Evolutionary conservation across 2,888 invertebrate species (phyloP).

Genomic region (Icerya purchasi): DNA sequence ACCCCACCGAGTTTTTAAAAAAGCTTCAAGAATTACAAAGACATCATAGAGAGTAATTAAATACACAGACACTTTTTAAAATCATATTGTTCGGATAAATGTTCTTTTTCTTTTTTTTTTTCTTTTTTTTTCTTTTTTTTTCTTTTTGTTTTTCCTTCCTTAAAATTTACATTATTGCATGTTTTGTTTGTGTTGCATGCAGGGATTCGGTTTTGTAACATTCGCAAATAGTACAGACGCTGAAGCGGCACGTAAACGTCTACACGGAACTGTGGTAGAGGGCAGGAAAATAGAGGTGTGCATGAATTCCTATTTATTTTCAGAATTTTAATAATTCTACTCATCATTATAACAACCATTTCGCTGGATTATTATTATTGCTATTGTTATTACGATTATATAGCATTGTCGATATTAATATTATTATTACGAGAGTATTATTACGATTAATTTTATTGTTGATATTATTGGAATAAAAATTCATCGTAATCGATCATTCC

Average conservation of each 20-base stretch:
- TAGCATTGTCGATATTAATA: too few species aligned
- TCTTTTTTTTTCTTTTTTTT: slow-evolving; percentile 16
- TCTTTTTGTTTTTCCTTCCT: slow-evolving; percentile 21
- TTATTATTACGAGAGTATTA: too few species aligned
- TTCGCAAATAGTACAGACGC: slow-evolving; percentile 99
- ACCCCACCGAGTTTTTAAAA: too few species aligned
- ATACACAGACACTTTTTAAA: too few species aligned
- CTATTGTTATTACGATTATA: too few species aligned
- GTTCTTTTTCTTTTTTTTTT: slow-evolving; percentile 17
- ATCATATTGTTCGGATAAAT: slow-evolving; percentile 14
- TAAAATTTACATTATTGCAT: slow-evolving; percentile 12
- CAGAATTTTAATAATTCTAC: slow-evolving; percentile 3
- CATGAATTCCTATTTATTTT: slow-evolving; percentile 34
- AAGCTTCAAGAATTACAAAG: too few species aligned
- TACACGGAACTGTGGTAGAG: slow-evolving; percentile 99
- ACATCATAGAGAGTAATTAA: too few species aligned
- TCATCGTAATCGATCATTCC: too few species aligned
- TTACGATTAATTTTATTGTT: too few species aligned
- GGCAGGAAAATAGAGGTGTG: slow-evolving; percentile 99
- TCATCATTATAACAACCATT: slow-evolving; percentile 5
- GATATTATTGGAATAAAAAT: too few species aligned
- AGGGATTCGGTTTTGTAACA: slow-evolving; percentile 99
- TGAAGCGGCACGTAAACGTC: slow-evolving; percentile 99
- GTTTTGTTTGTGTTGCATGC: slow-evolving; percentile 83
- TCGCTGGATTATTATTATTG: slow-evolving; percentile 1